A percentile compares a stretch with the other conserved stretches of the same genome.
These are phyloP conservation scores for Drosophila parabipectinata DNA, from an alignment of 1,140 invertebrate species.

Conservation along the genomic window DNA sequence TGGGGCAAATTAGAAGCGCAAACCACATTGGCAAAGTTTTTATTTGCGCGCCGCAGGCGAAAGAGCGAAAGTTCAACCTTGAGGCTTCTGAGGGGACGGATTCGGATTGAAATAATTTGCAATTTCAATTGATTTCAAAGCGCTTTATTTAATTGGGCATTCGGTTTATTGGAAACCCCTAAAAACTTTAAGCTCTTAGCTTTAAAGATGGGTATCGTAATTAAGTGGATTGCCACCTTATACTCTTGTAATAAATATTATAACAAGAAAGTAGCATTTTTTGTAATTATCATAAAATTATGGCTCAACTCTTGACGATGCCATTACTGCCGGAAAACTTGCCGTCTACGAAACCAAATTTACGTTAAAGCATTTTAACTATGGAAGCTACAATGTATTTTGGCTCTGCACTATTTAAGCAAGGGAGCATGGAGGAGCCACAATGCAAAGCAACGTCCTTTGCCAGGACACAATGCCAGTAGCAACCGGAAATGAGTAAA, in stretches of 20 bases:
- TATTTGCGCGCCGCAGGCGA: constrained; percentile 29
- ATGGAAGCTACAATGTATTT: constrained; percentile 40
- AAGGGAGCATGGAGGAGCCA: constrained; percentile 8
- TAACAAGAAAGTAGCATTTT: neutral
- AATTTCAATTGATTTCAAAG: constrained; percentile 26
- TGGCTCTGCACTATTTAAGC: constrained; percentile 2
- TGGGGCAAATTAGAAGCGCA: constrained; percentile 75
- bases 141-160: constrained; percentile 3
- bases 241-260: no score
- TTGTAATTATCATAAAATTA: neutral
- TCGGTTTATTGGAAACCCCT: neutral
- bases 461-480: constrained; percentile 49
- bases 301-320: neutral
- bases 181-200: neutral
- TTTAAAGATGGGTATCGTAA: constrained; percentile 15
- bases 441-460: constrained; percentile 42
- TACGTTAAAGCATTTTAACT: constrained; percentile 38
- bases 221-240: no score
- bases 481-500: constrained; percentile 80
- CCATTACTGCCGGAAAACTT: neutral
- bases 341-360: neutral
- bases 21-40: constrained; percentile 66
- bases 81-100: constrained; percentile 14
- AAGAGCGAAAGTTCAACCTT: constrained; percentile 55
- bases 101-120: constrained; percentile 19